Percentiles rank a stretch among this genome's conserved stretches.
phyloP scores from a whole-genome alignment of 2,113 vertebrate species.

The Xiphophorus maculatus region DNA sequence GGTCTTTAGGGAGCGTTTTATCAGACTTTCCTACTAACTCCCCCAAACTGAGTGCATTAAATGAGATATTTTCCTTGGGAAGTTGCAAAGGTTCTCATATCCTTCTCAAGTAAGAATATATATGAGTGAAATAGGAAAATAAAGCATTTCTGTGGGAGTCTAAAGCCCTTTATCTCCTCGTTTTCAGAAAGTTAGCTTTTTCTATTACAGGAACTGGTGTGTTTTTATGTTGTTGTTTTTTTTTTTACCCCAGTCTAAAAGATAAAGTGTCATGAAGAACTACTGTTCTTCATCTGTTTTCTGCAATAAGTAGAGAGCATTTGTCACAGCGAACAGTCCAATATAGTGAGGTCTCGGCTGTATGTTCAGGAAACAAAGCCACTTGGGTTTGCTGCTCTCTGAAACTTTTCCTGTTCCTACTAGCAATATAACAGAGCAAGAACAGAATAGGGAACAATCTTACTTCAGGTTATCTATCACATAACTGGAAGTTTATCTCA shows the following conservation, averaged over 20 bases:
- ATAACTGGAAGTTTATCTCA: neutral
- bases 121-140: neutral
- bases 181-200: slow-evolving; percentile 31
- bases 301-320: slow-evolving; percentile 53
- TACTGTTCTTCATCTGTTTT: slow-evolving; percentile 37
- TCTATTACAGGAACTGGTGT: slow-evolving; percentile 19
- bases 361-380: slow-evolving; percentile 20
- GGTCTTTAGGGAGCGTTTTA: slow-evolving; percentile 58
- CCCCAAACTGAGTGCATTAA: slow-evolving; percentile 48
- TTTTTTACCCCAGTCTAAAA: slow-evolving; percentile 27
- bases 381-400: neutral
- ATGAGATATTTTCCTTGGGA: slow-evolving; percentile 45
- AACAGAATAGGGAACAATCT: neutral
- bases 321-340: slow-evolving; percentile 51
- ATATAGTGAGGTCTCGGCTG: slow-evolving; percentile 23
- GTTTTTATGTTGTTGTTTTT: too few species aligned
- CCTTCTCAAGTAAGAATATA: neutral
- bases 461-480: neutral
- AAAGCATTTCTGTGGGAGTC: slow-evolving; percentile 8
- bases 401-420: neutral
- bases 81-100: slow-evolving; percentile 51
- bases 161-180: slow-evolving; percentile 12
- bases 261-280: slow-evolving; percentile 51
- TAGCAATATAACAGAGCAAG: neutral
- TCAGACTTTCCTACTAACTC: slow-evolving; percentile 49